Evolutionary conservation across 2,888 invertebrate species (phyloP).

Genomic region (Anagyrus pseudococci): DNA sequence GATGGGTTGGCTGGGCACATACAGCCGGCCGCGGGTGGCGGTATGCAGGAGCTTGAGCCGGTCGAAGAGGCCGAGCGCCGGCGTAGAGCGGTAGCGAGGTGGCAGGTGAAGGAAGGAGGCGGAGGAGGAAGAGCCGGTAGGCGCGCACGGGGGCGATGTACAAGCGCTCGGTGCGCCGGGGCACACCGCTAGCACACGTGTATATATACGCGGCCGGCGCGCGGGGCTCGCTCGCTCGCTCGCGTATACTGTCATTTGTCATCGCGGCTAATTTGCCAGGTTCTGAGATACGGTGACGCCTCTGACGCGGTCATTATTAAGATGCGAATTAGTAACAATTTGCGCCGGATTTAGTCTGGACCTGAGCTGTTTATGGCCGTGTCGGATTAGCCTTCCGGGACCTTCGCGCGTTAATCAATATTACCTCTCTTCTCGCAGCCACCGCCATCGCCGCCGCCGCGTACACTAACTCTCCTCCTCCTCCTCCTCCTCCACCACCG

Average conservation of each 20-base stretch:
- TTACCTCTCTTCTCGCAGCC: slow-evolving; percentile 48
- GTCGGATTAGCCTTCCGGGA: slow-evolving; percentile 57
- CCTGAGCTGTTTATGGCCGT: slow-evolving; percentile 61
- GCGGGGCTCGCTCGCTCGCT: too few relatives aligned
- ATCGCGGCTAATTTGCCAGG: slow-evolving; percentile 61
- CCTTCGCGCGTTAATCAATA: slow-evolving; percentile 58
- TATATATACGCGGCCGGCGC: slow-evolving; percentile 46
- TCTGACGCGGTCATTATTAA: slow-evolving; percentile 62
- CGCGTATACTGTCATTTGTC: slow-evolving; percentile 58
- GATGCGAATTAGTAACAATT: slow-evolving; percentile 63
- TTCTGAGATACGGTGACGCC: slow-evolving; percentile 63
- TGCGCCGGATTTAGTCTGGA: slow-evolving; percentile 60
- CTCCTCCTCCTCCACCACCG: neutral
- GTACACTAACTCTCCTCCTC: slow-evolving; percentile 49
- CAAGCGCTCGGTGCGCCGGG: too few relatives aligned
- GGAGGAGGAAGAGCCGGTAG: slow-evolving; percentile 18
- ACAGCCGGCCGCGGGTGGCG: neutral
- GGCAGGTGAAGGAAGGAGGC: slow-evolving; percentile 22
- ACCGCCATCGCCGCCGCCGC: neutral
- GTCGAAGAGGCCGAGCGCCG: slow-evolving; percentile 21
- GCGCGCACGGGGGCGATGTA: too few relatives aligned
- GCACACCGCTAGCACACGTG: too few relatives aligned
- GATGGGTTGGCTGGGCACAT: neutral
- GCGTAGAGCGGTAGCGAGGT: neutral
- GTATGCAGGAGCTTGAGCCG: slow-evolving; percentile 33